Evolutionary conservation across 2,888 invertebrate genomes (phyloP), one percentile per base, ranked within the genome.

Genomic region (Macrophya annulata): DNA sequence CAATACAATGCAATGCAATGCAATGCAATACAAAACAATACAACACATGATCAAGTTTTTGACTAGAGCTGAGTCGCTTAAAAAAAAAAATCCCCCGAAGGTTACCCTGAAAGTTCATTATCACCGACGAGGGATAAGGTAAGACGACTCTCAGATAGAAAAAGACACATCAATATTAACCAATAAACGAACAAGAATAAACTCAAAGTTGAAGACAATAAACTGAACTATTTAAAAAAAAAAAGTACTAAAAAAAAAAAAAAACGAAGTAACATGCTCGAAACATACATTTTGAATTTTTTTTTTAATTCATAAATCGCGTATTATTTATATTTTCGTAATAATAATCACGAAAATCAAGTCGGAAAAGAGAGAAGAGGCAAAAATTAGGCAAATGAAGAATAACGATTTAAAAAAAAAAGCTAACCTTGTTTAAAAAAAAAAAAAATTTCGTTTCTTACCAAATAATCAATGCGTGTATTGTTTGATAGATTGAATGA

Each of bases 401-500:
- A 51, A 51, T n/a, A 5, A 4, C 48, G 4, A 51, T 17, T 5
- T 15, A 15, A 15, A 68, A 37, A 72, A n/a, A 43, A 68, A 25
- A 68, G 6, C 1, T n/a, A n/a, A 15, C 1, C n/a, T n/a, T n/a
- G n/a, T n/a, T n/a, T 21, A 45, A n/a, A 45, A 21, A 10, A 17
- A 71, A 10, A 45, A 74, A 74, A 45, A 45, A 25, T 2, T 3
- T 31, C 25, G 48, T 43, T 43, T 86, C 89, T 91, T 87, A 91
- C 91, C 89, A 88, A 85, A 74, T 88, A 88, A 86, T 87, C 77
- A 85, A 87, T 86, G 17, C 84, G 88, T 88, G 88, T 88, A 59
- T 85, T 84, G 82, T 87, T 89, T 5, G 90, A 91, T 86, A 91
- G 89, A 88, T 92, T 90, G 87, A 91, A 89, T 48, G 89, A 90